phyloP scores from a whole-genome alignment of 2,113 vertebrate genomes.

The Corvus hawaiiensis region DNA sequence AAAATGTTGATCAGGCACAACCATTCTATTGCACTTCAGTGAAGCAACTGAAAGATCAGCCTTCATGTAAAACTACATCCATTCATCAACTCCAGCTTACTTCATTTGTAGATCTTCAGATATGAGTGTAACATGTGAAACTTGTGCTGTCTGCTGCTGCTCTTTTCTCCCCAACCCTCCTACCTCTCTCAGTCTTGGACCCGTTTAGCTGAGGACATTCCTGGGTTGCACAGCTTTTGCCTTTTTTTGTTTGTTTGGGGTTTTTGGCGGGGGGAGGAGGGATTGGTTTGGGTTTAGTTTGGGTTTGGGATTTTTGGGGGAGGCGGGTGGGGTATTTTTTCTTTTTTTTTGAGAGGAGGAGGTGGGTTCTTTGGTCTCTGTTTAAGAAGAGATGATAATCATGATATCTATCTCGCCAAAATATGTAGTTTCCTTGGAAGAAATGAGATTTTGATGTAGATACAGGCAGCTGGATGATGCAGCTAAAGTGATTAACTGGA shows the following conservation, averaged over 20 bases:
- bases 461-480: neutral
- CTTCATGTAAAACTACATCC: neutral
- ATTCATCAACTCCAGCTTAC: neutral
- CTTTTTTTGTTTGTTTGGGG: neutral
- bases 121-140: neutral
- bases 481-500: slow-evolving; percentile 29
- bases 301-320: neutral
- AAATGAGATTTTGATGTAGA: slow-evolving; percentile 6
- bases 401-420: neutral
- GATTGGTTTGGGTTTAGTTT: neutral
- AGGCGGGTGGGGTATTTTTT: neutral
- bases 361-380: neutral
- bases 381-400: neutral
- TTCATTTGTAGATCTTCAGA: neutral
- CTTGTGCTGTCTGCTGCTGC: neutral
- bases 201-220: neutral
- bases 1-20: neutral
- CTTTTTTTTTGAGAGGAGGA: neutral
- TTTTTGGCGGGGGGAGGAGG: accelerated
- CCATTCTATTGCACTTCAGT: neutral
- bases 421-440: neutral
- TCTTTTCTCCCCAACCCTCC: neutral
- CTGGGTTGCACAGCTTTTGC: neutral
- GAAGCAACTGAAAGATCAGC: neutral
- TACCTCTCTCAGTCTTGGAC: neutral